A percentile compares a stretch with the other conserved stretches of the same genome.
These are phyloP conservation scores for Falco cherrug DNA, from an alignment of 2,797 vertebrate genomes.

Conservation along the genomic window DNA sequence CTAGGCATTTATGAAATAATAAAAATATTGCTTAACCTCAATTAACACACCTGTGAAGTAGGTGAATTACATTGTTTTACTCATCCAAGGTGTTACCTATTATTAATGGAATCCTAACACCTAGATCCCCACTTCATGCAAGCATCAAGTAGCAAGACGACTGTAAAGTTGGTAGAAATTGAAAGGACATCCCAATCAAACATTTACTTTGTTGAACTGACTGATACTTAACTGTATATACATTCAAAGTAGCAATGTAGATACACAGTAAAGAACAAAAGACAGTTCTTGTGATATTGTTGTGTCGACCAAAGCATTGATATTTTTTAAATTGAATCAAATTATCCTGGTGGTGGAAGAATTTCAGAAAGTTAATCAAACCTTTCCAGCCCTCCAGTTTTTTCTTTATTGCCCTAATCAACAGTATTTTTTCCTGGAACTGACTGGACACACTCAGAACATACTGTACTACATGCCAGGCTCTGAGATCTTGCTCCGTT, in stretches of 20 bases:
- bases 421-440: background rate
- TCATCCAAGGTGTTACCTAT: background rate
- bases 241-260: background rate
- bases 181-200: background rate
- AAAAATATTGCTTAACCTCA: background rate
- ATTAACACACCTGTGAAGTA: background rate
- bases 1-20: background rate
- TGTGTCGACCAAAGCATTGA: background rate
- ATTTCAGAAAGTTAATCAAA: background rate
- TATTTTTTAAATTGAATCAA: background rate
- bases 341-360: background rate
- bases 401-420: background rate
- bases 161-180: background rate
- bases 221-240: background rate
- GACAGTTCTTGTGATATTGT: background rate
- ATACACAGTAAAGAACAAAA: background rate
- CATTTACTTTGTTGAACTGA: background rate
- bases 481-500: background rate
- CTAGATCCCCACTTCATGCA: background rate
- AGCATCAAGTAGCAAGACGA: background rate
- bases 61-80: background rate
- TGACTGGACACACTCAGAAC: background rate
- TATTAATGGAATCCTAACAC: background rate
- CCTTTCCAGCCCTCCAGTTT: background rate
- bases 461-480: rapidly evolving